These are phyloP conservation scores for Thaleichthys pacificus DNA, from an alignment of 2,797 vertebrate genomes.

Conservation along the genomic window DNA sequence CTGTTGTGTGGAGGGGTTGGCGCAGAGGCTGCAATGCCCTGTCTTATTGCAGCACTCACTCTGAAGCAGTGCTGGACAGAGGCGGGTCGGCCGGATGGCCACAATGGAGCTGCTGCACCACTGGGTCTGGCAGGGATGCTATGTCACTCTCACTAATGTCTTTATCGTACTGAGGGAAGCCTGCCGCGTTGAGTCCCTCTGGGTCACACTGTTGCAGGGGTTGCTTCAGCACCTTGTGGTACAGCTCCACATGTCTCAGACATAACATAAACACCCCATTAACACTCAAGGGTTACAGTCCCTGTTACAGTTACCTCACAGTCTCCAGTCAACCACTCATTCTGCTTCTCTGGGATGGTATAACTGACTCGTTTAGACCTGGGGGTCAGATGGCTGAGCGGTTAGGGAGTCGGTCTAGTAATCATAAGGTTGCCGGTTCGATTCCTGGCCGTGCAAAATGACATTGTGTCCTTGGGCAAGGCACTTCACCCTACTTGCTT, in stretches of 20 bases:
- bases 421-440: too few relatives aligned
- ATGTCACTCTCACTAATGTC: constrained; percentile 52
- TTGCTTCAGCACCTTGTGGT: constrained; percentile 25
- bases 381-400: too few relatives aligned
- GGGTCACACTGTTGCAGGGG: constrained; percentile 27
- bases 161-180: constrained; percentile 28
- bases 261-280: not conserved
- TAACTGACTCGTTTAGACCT: not conserved
- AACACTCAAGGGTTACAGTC: not conserved
- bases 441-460: too few relatives aligned
- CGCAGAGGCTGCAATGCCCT: constrained; percentile 53
- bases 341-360: not conserved
- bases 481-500: too few relatives aligned
- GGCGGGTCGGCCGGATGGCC: constrained; percentile 35
- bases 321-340: not conserved
- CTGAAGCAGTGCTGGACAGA: constrained; percentile 49
- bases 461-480: too few relatives aligned
- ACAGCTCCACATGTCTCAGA: constrained; percentile 22
- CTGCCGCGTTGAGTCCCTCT: constrained; percentile 35
- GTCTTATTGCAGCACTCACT: constrained; percentile 64
- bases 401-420: too few relatives aligned
- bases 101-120: constrained; percentile 57
- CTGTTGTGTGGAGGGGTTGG: constrained; percentile 62
- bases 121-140: constrained; percentile 46
- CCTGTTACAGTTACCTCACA: constrained; percentile 2